A percentile compares a stretch with the other conserved stretches of the same genome.
These are phyloP conservation scores for Athetis lepigone DNA, from an alignment of 2,888 invertebrate species.

Conservation along the genomic window DNA sequence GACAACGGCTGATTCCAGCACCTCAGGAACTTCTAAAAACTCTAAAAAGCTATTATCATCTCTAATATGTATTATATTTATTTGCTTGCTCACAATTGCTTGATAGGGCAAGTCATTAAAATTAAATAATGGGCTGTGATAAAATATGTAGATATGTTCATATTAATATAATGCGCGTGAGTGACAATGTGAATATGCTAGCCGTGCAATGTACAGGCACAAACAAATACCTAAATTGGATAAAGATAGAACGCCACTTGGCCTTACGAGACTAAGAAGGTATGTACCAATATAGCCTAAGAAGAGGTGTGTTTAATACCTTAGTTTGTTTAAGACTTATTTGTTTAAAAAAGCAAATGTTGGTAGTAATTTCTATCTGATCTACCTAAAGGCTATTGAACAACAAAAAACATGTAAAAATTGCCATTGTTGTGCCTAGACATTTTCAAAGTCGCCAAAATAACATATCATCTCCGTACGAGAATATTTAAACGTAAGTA, in stretches of 20 bases:
- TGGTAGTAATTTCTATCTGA: too few relatives aligned
- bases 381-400: too few relatives aligned
- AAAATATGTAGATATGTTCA: conserved; percentile 69
- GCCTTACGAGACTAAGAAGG: background rate
- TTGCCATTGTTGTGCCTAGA: conserved; percentile 85
- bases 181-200: conserved; percentile 48
- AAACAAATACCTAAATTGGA: conserved; percentile 33
- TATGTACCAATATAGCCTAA: conserved; percentile 9
- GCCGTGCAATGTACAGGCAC: conserved; percentile 47
- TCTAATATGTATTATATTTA: conserved; percentile 66
- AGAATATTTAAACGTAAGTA: conserved; percentile 52
- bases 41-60: conserved; percentile 59
- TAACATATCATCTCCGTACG: conserved; percentile 82
- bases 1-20: conserved; percentile 76
- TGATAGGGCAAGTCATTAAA: conserved; percentile 72
- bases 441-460: conserved; percentile 81
- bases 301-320: background rate
- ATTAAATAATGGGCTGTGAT: conserved; percentile 87
- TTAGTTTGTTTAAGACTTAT: too few relatives aligned
- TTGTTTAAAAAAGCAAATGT: too few relatives aligned
- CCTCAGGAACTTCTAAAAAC: conserved; percentile 66
- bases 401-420: conserved; percentile 48
- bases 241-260: conserved; percentile 13
- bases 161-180: conserved; percentile 62
- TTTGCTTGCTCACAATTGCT: conserved; percentile 74